Conservation (phyloP, 2,888 invertebrate genomes). For the Sepiola atlantica region DNA sequence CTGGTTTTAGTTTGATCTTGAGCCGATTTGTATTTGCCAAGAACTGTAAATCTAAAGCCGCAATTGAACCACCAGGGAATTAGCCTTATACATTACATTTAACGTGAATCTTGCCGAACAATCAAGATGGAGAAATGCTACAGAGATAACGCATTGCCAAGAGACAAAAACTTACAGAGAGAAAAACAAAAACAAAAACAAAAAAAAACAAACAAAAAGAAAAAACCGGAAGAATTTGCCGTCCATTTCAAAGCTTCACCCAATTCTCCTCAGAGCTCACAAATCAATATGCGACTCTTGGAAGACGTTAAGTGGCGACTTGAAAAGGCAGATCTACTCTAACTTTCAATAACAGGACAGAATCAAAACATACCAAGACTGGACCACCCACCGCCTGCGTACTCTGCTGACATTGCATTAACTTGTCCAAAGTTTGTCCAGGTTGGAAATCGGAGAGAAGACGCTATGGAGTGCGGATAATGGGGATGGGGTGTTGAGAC, state of each 20-base stretch:
- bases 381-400: neutral
- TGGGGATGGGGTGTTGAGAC: neutral
- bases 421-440: neutral
- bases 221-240: neutral
- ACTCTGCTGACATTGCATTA: conserved; percentile 13
- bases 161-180: neutral
- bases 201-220: neutral
- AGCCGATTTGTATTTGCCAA: neutral
- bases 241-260: neutral
- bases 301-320: neutral
- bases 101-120: neutral
- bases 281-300: neutral
- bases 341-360: neutral
- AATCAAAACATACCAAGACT: conserved; percentile 4
- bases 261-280: neutral
- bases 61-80: neutral
- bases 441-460: neutral
- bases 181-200: too few relatives aligned
- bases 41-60: neutral
- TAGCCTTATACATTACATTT: neutral
- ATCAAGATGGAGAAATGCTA: neutral
- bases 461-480: neutral
- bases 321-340: neutral
- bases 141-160: neutral
- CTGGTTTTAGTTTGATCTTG: neutral